phyloP scores from a whole-genome alignment of 2,888 invertebrate species.

The Limnephilus marmoratus region DNA sequence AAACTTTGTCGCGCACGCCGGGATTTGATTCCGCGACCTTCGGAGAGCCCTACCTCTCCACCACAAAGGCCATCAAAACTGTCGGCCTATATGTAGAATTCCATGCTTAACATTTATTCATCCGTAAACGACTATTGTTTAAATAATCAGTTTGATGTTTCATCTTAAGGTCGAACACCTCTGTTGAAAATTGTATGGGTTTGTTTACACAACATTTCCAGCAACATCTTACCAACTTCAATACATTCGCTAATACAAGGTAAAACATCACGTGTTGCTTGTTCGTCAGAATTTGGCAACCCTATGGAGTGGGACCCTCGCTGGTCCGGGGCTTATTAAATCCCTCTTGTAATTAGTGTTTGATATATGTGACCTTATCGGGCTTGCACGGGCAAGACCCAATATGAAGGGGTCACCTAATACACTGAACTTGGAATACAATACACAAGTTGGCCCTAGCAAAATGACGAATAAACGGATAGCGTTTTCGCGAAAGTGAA shows the following conservation, averaged over 20 bases:
- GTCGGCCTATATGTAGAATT: background rate
- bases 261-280: background rate
- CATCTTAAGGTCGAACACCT: background rate
- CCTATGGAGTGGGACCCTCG: background rate
- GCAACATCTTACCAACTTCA: background rate
- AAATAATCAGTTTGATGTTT: background rate
- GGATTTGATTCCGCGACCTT: too few species aligned
- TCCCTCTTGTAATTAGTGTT: constrained; percentile 66
- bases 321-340: constrained; percentile 62
- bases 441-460: background rate
- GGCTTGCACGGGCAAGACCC: constrained; percentile 31
- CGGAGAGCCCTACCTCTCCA: too few species aligned
- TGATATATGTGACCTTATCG: constrained; percentile 66
- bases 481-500: too few species aligned
- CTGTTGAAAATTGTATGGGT: background rate
- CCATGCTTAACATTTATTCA: background rate
- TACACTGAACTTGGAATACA: background rate
- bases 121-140: background rate
- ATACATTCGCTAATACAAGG: background rate
- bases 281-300: constrained; percentile 16
- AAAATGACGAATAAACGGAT: background rate
- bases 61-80: too few species aligned
- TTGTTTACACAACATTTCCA: background rate
- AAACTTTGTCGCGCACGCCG: too few species aligned
- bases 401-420: constrained; percentile 27